Conservation (phyloP, 2,797 vertebrate species). For the Merluccius polli region DNA sequence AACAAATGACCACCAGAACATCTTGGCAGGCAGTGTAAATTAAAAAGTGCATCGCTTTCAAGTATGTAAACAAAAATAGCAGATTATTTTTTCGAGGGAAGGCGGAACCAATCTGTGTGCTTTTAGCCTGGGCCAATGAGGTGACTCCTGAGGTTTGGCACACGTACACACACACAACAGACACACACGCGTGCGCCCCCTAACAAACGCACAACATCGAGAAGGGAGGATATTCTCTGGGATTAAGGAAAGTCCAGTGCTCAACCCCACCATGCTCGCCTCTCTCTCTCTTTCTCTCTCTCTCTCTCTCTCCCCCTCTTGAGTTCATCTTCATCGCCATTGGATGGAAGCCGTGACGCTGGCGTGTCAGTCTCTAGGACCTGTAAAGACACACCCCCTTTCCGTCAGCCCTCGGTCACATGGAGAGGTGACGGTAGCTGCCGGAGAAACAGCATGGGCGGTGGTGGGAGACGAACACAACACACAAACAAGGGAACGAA, state of each 20-base stretch:
- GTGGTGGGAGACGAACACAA: constrained; percentile 38
- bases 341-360: background rate
- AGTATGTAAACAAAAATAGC: constrained; percentile 78
- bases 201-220: constrained; percentile 1
- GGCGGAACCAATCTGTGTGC: constrained; percentile 48
- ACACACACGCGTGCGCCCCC: background rate
- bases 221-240: constrained; percentile 17
- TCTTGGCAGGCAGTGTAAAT: constrained; percentile 38
- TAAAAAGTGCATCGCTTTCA: constrained; percentile 78
- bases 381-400: constrained; percentile 73
- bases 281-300: constrained; percentile 11
- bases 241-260: constrained; percentile 27
- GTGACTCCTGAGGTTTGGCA: constrained; percentile 65
- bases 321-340: background rate
- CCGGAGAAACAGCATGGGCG: constrained; percentile 52
- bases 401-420: constrained; percentile 68
- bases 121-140: constrained; percentile 46
- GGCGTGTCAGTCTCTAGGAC: constrained; percentile 57
- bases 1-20: constrained; percentile 36
- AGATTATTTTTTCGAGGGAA: constrained; percentile 51
- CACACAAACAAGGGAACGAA: constrained; percentile 25
- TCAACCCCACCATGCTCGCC: constrained; percentile 17
- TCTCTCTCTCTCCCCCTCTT: background rate
- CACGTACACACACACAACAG: constrained; percentile 36
- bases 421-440: constrained; percentile 82